Percentiles rank a stretch among this genome's conserved stretches.
These are phyloP conservation scores for Urophycis tenuis DNA, from an alignment of 2,797 vertebrate species.

Conservation along the genomic window DNA sequence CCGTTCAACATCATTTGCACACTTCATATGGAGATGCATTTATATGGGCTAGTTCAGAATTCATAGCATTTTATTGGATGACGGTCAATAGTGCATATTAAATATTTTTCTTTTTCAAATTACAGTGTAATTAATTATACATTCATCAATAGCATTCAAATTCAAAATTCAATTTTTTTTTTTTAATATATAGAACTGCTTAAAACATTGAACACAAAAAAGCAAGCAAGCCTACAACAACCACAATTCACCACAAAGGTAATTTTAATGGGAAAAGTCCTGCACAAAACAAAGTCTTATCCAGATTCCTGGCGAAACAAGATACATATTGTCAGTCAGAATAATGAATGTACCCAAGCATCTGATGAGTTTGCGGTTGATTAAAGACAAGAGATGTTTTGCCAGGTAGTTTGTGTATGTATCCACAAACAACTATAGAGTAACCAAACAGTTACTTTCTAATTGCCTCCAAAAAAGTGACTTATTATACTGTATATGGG, in stretches of 20 bases:
- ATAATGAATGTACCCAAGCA: background rate
- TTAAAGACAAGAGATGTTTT: too few relatives aligned
- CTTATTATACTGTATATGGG: background rate
- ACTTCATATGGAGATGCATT: background rate
- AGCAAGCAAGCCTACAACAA: background rate
- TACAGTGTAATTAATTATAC: too few relatives aligned
- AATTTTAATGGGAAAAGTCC: background rate
- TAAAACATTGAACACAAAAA: background rate
- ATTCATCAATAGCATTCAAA: too few relatives aligned
- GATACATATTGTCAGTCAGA: background rate
- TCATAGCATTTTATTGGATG: background rate
- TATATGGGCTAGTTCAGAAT: background rate
- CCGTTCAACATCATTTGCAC: background rate
- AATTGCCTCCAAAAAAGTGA: background rate
- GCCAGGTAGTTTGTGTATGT: background rate
- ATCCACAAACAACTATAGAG: background rate
- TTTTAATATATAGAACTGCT: background rate
- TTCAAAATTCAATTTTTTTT: too few relatives aligned
- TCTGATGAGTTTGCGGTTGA: background rate
- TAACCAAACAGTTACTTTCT: background rate
- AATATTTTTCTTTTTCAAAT: background rate
- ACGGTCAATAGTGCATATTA: background rate
- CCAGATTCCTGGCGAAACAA: background rate
- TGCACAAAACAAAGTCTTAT: background rate
- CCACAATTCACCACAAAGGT: background rate